Evolutionary conservation across 2,797 vertebrate species (phyloP).

Genomic region (Mormyrus hasselquistii): DNA sequence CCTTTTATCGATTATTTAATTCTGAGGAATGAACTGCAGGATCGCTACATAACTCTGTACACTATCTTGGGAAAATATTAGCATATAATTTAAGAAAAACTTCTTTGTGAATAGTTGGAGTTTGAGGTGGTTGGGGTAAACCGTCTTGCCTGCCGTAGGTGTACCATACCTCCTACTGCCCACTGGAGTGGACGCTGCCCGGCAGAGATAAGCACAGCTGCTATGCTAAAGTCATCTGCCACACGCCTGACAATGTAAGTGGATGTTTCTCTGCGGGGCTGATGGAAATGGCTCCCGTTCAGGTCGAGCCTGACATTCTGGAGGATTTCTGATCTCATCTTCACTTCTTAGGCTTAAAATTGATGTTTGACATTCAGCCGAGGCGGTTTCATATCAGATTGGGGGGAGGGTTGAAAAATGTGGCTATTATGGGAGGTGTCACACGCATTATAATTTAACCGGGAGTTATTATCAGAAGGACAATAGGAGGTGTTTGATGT

Average conservation of each 20-base stretch:
- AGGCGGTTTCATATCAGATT: background rate
- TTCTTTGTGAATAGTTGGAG: background rate
- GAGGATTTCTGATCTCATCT: background rate
- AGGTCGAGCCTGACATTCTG: background rate
- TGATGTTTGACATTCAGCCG: background rate
- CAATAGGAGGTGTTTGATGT: background rate
- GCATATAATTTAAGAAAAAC: background rate
- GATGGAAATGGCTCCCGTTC: background rate
- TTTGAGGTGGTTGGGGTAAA: background rate
- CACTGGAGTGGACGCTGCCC: slow-evolving; percentile 72
- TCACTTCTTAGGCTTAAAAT: background rate
- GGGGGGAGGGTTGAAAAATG: background rate
- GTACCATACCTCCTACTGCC: slow-evolving; percentile 75
- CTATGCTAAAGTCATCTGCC: slow-evolving; percentile 74
- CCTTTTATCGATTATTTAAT: background rate
- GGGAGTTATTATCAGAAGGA: background rate
- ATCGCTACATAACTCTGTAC: background rate
- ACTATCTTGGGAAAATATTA: background rate
- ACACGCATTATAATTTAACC: background rate
- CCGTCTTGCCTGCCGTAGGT: slow-evolving; percentile 50
- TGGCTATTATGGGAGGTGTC: background rate
- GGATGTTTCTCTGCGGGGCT: background rate
- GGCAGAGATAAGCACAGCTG: slow-evolving; percentile 72
- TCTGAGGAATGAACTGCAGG: background rate
- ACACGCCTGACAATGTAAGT: slow-evolving; percentile 63